Evolutionary conservation across 2,888 invertebrate species (phyloP).

Genomic region (Philopedon plagiatum): DNA sequence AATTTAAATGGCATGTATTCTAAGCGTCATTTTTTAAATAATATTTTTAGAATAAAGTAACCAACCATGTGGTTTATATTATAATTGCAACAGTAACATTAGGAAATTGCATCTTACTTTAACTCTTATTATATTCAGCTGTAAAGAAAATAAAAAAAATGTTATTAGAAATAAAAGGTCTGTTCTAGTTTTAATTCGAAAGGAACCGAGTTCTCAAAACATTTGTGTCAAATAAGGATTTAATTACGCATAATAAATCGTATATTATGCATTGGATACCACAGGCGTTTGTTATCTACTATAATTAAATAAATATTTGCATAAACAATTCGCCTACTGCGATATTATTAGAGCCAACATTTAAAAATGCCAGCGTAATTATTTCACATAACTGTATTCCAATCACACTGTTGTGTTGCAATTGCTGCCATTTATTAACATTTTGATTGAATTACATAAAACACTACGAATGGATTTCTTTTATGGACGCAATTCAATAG

Average conservation of each 20-base stretch:
- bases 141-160: too few relatives aligned
- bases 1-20: too few relatives aligned
- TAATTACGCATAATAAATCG: background rate
- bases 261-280: background rate
- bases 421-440: background rate
- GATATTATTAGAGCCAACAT: background rate
- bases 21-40: too few relatives aligned
- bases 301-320: constrained; percentile 17
- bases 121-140: too few relatives aligned
- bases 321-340: background rate
- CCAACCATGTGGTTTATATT: too few relatives aligned
- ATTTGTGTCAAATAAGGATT: background rate
- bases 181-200: too few relatives aligned
- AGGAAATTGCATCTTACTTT: too few relatives aligned
- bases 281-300: background rate
- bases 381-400: background rate
- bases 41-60: too few relatives aligned
- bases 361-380: constrained; percentile 1
- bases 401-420: background rate
- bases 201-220: too few relatives aligned
- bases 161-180: too few relatives aligned
- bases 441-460: background rate
- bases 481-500: too few relatives aligned
- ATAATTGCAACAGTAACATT: too few relatives aligned
- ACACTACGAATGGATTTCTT: background rate